phyloP scores from a whole-genome alignment of 2,888 invertebrate genomes.

The Buathra laborator region DNA sequence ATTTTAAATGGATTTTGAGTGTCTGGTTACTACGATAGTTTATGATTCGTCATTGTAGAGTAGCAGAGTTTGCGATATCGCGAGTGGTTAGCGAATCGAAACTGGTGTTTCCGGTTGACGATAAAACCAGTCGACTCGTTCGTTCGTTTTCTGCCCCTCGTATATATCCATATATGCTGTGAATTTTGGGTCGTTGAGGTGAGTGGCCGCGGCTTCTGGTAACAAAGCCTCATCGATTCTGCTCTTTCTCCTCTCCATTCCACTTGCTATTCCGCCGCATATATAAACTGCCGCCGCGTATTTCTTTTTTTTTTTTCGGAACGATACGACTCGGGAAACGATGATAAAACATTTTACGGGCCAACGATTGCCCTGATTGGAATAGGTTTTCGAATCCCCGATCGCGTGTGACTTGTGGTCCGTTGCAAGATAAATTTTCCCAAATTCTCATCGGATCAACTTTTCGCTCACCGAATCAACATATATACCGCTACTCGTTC shows the following conservation, averaged over 20 bases:
- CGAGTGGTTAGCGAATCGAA: conserved; percentile 20
- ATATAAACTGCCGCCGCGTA: conserved; percentile 11
- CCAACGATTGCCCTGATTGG: conserved; percentile 67
- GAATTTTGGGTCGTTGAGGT: conserved; percentile 57
- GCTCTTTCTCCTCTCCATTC: conserved; percentile 6
- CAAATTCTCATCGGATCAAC: conserved; percentile 43
- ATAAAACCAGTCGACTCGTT: conserved; percentile 23
- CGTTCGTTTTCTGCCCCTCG: conserved; percentile 16
- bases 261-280: neutral
- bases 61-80: conserved; percentile 13
- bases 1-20: conserved; percentile 73
- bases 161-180: conserved; percentile 23
- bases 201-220: conserved; percentile 40
- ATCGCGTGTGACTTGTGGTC: conserved; percentile 35
- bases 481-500: neutral
- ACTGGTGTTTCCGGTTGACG: conserved; percentile 17
- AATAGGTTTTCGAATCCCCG: conserved; percentile 49
- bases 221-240: conserved; percentile 61
- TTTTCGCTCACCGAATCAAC: conserved; percentile 16
- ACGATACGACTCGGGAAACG: conserved; percentile 43
- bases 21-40: neutral
- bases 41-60: neutral
- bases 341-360: conserved; percentile 72
- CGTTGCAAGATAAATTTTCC: conserved; percentile 42
- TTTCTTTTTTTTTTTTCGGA: conserved; percentile 50